A percentile compares a stretch with the other conserved stretches of the same genome.
These are phyloP conservation scores for Mellilla xanthometata DNA, from an alignment of 2,888 invertebrate species.

Conservation along the genomic window DNA sequence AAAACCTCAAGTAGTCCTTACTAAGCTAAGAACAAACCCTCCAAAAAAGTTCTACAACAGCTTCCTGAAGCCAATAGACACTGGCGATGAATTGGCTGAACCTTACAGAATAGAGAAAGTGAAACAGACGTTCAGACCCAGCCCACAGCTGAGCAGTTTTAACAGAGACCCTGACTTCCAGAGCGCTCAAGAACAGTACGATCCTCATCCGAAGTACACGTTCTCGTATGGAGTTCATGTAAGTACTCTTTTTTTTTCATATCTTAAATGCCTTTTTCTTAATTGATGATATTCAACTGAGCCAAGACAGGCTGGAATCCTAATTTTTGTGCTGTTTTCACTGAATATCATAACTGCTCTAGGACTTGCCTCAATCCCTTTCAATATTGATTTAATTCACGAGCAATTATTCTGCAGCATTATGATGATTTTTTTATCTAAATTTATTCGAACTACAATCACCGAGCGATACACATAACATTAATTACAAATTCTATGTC, in stretches of 20 bases:
- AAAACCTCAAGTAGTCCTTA: slow-evolving; percentile 11
- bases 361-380: no score
- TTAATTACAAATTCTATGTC: no score
- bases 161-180: slow-evolving; percentile 31
- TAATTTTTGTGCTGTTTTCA: no score
- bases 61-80: not conserved
- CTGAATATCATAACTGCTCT: no score
- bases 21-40: slow-evolving; percentile 14
- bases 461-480: no score
- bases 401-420: no score
- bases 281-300: no score
- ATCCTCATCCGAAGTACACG: slow-evolving; percentile 52
- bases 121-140: slow-evolving; percentile 37
- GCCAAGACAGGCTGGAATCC: no score
- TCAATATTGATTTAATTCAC: no score
- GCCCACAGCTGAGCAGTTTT: slow-evolving; percentile 47
- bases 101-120: slow-evolving; percentile 41
- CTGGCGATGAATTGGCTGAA: slow-evolving; percentile 20
- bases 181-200: slow-evolving; percentile 34
- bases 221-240: slow-evolving; percentile 66
- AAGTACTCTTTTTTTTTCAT: slow-evolving; percentile 43
- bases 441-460: no score
- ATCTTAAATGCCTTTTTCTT: not conserved
- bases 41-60: slow-evolving; percentile 19
- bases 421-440: no score